These are phyloP conservation scores for Lepus oiostolus DNA, from an alignment of 2,797 vertebrate species.

Conservation along the genomic window DNA sequence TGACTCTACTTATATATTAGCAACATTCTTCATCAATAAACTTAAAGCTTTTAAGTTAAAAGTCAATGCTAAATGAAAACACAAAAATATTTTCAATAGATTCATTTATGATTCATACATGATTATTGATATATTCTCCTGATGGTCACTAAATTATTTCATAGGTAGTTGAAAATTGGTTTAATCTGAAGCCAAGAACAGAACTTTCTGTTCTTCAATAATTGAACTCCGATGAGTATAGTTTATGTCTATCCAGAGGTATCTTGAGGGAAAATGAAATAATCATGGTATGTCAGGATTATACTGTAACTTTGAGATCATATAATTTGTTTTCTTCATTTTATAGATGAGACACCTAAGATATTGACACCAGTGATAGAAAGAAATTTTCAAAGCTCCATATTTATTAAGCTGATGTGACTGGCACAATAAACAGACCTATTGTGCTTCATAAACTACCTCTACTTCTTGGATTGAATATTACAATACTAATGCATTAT, in stretches of 20 bases:
- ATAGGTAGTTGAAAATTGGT: not conserved
- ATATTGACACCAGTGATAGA: not conserved
- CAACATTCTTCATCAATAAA: slow-evolving; percentile 40
- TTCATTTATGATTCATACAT: slow-evolving; percentile 33
- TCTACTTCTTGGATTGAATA: slow-evolving; percentile 17
- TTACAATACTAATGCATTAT: not conserved
- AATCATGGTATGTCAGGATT: not conserved
- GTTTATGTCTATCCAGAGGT: not conserved
- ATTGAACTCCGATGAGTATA: not conserved
- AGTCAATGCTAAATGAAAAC: not conserved
- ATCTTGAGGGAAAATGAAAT: not conserved
- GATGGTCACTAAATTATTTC: not conserved
- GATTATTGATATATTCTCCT: not conserved
- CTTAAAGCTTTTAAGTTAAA: slow-evolving; percentile 31
- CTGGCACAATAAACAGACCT: not conserved
- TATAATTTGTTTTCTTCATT: not conserved
- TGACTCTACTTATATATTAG: not conserved
- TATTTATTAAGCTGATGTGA: not conserved
- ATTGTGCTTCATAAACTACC: not conserved
- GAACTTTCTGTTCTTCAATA: slow-evolving; percentile 21
- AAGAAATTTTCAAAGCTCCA: not conserved
- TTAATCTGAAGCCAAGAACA: slow-evolving; percentile 34
- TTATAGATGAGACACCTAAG: not conserved
- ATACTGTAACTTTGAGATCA: not conserved
- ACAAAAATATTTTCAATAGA: slow-evolving; percentile 38